Conservation (phyloP, 2,113 vertebrate species). For the Neopipo cinnamomea region DNA sequence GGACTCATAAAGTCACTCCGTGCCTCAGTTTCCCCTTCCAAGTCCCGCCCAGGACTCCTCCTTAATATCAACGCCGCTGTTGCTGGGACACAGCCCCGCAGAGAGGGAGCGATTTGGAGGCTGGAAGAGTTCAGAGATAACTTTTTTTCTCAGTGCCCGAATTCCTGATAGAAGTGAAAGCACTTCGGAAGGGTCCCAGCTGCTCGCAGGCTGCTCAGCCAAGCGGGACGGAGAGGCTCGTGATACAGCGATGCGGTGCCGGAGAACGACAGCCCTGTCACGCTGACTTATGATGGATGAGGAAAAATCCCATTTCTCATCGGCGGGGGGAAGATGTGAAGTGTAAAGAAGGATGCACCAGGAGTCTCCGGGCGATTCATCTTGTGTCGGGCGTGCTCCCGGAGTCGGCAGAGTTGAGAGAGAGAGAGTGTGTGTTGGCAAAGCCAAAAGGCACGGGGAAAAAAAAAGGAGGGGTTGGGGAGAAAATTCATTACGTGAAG, state of each 20-base stretch:
- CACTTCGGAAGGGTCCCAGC: slow-evolving; percentile 31
- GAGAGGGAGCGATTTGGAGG: background rate
- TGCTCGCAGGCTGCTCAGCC: background rate
- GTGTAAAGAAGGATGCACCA: slow-evolving; percentile 72
- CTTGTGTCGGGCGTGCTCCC: slow-evolving; percentile 48
- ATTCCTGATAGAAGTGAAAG: background rate
- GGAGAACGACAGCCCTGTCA: slow-evolving; percentile 69
- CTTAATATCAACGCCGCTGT: rapidly evolving
- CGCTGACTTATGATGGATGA: slow-evolving; percentile 76
- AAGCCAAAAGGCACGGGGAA: background rate
- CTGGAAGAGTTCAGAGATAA: background rate
- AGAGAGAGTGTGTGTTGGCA: background rate
- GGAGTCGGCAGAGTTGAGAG: background rate
- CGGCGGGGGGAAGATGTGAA: slow-evolving; percentile 53
- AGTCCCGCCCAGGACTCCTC: background rate
- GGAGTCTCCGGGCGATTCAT: slow-evolving; percentile 66
- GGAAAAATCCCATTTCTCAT: slow-evolving; percentile 73
- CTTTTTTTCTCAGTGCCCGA: slow-evolving; percentile 9
- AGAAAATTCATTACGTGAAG: slow-evolving; percentile 67
- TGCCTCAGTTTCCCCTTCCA: slow-evolving; percentile 28
- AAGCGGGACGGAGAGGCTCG: background rate
- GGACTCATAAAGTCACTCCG: rapidly evolving
- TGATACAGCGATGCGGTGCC: slow-evolving; percentile 1
- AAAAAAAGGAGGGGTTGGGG: background rate
- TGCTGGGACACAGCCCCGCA: background rate